Conservation (phyloP, 2,797 vertebrate genomes). For the Nasua narica region DNA sequence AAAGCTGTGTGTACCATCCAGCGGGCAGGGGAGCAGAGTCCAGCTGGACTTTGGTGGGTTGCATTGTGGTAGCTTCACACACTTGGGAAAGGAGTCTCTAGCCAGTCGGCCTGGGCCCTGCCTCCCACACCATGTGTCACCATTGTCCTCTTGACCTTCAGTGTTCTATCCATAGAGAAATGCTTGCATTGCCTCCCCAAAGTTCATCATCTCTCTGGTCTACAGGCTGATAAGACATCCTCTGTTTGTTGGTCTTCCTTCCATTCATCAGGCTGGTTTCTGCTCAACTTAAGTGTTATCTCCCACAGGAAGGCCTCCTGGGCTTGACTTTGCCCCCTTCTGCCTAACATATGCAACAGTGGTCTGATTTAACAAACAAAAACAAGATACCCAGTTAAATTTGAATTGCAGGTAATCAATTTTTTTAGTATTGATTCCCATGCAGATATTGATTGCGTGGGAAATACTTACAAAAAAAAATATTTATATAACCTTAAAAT, state of each 20-base stretch:
- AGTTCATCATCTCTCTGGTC: not conserved
- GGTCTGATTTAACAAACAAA: not conserved
- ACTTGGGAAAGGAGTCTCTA: not conserved
- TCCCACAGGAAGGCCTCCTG: not conserved
- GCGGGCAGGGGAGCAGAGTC: not conserved
- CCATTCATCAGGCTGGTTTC: not conserved
- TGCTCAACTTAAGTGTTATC: not conserved
- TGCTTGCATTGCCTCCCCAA: not conserved
- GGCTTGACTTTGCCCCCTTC: not conserved
- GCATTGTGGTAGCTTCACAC: not conserved
- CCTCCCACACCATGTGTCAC: not conserved
- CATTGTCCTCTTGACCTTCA: too few relatives aligned
- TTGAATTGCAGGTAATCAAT: not conserved
- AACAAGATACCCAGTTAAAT: not conserved
- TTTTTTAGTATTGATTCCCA: not conserved
- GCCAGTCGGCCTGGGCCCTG: not conserved
- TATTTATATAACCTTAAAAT: not conserved
- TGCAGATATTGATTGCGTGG: not conserved
- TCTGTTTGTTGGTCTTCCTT: not conserved
- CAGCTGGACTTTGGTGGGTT: not conserved
- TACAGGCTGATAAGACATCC: not conserved
- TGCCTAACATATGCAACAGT: not conserved
- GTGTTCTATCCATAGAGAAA: not conserved
- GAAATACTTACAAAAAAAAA: not conserved
- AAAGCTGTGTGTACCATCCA: not conserved